Conservation (phyloP, 1,140 invertebrate genomes). For the Phymastichus coffea region DNA sequence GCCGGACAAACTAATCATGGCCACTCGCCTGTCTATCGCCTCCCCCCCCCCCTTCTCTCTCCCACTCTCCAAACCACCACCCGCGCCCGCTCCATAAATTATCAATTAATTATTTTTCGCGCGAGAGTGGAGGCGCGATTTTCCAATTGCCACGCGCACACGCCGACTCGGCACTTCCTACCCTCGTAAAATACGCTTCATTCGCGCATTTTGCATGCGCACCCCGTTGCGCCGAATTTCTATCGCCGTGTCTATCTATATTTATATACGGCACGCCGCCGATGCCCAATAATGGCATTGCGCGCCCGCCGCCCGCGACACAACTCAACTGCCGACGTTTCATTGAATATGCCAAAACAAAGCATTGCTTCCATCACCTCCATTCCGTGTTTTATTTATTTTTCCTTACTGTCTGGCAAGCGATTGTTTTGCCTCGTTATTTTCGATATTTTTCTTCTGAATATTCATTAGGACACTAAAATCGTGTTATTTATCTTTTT, state of each 20-base stretch:
- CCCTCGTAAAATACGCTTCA: conserved; percentile 12
- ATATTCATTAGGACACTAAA: too few species aligned
- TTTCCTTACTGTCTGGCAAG: too few species aligned
- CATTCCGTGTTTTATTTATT: too few species aligned
- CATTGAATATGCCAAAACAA: conserved; percentile 1
- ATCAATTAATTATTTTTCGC: conserved; percentile 24
- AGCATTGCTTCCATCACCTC: background rate
- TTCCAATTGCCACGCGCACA: too few species aligned
- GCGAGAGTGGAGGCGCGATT: background rate
- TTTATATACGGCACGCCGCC: background rate
- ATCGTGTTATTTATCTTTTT: too few species aligned
- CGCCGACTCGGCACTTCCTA: background rate
- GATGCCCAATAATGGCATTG: background rate
- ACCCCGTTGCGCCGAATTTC: background rate
- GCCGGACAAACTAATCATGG: conserved; percentile 19
- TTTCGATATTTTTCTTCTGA: too few species aligned
- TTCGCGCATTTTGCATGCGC: background rate
- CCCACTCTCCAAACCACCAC: too few species aligned
- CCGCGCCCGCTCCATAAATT: conserved; percentile 19
- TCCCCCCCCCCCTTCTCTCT: too few species aligned
- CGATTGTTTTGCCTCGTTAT: too few species aligned
- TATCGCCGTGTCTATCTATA: too few species aligned
- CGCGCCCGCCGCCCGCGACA: too few species aligned
- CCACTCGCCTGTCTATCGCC: background rate
- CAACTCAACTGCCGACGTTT: too few species aligned